Evolutionary conservation across 2,888 invertebrate species (phyloP).

Genomic region (Tachina lurida): DNA sequence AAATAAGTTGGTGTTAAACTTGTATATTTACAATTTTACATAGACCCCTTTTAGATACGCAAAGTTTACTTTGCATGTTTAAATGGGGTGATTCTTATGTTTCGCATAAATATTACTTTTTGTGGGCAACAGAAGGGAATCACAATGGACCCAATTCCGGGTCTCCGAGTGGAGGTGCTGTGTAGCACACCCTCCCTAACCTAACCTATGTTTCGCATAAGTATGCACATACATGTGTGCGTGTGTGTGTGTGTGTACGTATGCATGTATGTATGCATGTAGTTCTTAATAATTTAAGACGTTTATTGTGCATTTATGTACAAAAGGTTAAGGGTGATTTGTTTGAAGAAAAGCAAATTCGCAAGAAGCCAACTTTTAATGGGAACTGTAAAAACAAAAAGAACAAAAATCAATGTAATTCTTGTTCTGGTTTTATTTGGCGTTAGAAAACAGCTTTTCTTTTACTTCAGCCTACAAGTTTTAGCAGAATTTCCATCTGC

Average conservation of each 20-base stretch:
- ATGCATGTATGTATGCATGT: too few relatives aligned
- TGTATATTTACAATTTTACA: not conserved
- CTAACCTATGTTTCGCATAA: not conserved
- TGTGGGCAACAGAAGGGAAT: too few relatives aligned
- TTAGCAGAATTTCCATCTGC: too few relatives aligned
- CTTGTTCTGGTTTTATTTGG: not conserved
- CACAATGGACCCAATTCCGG: too few relatives aligned
- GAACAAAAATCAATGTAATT: constrained; percentile 3
- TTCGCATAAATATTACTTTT: not conserved
- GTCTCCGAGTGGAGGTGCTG: too few relatives aligned
- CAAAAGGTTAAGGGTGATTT: constrained; percentile 65
- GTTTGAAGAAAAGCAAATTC: not conserved
- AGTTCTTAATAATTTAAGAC: constrained; percentile 73
- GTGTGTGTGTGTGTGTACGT: not conserved
- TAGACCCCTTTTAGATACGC: not conserved
- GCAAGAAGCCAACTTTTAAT: not conserved
- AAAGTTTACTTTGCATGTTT: not conserved
- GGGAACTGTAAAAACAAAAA: not conserved
- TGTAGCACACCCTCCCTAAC: too few relatives aligned
- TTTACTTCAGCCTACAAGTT: too few relatives aligned
- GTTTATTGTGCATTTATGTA: constrained; percentile 73
- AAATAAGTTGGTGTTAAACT: not conserved
- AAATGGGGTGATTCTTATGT: too few relatives aligned
- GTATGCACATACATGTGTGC: not conserved
- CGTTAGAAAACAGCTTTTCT: not conserved